Evolutionary conservation across 2,113 vertebrate species (phyloP).

Genomic region (Thymallus thymallus): DNA sequence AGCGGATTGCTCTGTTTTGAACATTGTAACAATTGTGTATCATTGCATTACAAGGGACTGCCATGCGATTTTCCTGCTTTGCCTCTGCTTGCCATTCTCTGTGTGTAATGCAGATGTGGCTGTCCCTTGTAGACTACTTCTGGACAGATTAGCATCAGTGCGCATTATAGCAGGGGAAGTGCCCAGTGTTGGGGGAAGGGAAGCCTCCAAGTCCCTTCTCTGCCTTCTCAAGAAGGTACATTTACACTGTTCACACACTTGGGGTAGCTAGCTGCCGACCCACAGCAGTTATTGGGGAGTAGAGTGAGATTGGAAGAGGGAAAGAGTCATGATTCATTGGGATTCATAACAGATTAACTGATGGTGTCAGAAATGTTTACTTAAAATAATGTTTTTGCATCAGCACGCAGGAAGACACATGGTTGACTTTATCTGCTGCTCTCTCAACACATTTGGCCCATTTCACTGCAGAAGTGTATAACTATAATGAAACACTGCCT

Average conservation of each 20-base stretch:
- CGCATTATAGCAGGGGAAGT: conserved; percentile 16
- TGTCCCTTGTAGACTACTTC: conserved; percentile 28
- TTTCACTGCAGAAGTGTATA: neutral
- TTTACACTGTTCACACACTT: neutral
- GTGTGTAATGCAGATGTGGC: conserved; percentile 20
- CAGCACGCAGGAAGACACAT: neutral
- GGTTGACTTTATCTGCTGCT: neutral
- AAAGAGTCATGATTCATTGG: neutral
- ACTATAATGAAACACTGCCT: too few species aligned
- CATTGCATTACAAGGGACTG: conserved; percentile 28
- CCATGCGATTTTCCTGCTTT: conserved; percentile 18
- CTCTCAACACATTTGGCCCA: neutral
- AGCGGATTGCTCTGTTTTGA: too few species aligned
- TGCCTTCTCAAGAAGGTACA: neutral
- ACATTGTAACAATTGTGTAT: neutral
- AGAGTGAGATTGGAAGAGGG: neutral
- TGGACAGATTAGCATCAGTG: conserved; percentile 36
- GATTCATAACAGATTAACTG: neutral
- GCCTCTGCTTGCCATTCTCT: neutral
- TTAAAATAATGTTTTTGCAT: neutral
- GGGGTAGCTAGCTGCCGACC: neutral
- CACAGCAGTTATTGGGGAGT: neutral
- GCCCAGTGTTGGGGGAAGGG: conserved; percentile 9
- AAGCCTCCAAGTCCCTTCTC: conserved; percentile 1
- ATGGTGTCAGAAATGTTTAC: neutral